Percentiles rank a stretch among this genome's conserved stretches.
Conservation (phyloP, 2,797 vertebrate genomes). For the Enteromius unitaeniatus region DNA sequence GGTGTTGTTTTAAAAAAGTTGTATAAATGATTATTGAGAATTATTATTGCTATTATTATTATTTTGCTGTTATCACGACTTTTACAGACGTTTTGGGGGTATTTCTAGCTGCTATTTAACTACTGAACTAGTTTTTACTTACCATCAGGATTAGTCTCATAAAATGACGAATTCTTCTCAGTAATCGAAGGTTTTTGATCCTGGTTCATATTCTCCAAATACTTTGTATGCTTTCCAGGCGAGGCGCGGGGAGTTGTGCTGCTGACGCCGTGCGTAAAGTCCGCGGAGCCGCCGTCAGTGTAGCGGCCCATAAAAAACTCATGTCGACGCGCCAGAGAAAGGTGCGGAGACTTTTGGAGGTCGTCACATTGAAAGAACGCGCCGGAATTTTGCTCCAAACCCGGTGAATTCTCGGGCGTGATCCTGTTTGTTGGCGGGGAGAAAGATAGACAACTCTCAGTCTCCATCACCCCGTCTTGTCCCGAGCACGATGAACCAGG, state of each 20-base stretch:
- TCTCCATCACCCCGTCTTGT: conserved; percentile 79
- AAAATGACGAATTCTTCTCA: conserved; percentile 76
- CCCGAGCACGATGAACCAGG: conserved; percentile 68
- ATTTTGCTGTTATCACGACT: not conserved
- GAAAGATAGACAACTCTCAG: conserved; percentile 83
- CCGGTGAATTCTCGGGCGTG: conserved; percentile 74
- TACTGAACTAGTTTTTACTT: conserved; percentile 46
- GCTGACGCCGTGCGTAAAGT: conserved; percentile 73
- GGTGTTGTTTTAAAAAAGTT: not conserved
- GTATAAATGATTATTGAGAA: not conserved
- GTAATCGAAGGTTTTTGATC: conserved; percentile 74
- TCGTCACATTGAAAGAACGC: conserved; percentile 77
- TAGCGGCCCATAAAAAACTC: conserved; percentile 68
- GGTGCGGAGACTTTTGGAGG: conserved; percentile 75
- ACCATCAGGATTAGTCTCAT: conserved; percentile 76
- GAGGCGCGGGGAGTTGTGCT: conserved; percentile 72
- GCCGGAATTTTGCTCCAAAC: conserved; percentile 73
- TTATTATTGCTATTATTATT: not conserved
- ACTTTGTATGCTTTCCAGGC: conserved; percentile 81
- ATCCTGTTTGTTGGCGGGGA: conserved; percentile 76
- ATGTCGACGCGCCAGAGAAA: conserved; percentile 71
- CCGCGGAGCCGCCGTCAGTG: conserved; percentile 62
- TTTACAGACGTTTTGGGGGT: not conserved
- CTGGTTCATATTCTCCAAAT: conserved; percentile 78
- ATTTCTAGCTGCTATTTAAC: not conserved